These are phyloP conservation scores for Ailurus styani DNA, from an alignment of 2,113 vertebrate species.

Conservation along the genomic window DNA sequence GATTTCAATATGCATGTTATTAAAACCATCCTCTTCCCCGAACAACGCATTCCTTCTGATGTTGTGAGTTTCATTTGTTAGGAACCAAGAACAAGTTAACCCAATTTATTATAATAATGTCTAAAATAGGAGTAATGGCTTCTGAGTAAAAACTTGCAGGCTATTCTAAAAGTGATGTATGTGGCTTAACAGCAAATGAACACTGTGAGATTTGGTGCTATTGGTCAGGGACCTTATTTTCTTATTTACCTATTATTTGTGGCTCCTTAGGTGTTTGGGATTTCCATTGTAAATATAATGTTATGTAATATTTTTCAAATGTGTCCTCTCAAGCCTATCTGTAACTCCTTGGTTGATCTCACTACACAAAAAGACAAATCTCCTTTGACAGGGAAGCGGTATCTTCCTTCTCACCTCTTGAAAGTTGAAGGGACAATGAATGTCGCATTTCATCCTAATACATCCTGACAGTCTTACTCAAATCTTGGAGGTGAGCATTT, in stretches of 20 bases:
- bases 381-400: background rate
- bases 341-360: background rate
- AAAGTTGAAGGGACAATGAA: slow-evolving; percentile 27
- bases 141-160: background rate
- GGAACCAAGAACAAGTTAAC: background rate
- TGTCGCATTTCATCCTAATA: slow-evolving; percentile 38
- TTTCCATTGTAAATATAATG: background rate
- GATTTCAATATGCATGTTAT: background rate
- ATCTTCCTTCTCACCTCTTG: background rate
- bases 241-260: background rate
- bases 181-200: background rate
- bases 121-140: background rate
- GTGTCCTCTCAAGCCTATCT: background rate
- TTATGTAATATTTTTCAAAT: background rate
- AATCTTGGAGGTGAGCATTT: background rate
- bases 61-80: background rate
- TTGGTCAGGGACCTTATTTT: background rate
- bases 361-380: slow-evolving; percentile 1
- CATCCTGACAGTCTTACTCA: slow-evolving; percentile 37
- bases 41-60: background rate
- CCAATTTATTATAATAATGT: background rate
- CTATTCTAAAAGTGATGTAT: background rate
- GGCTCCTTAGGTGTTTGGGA: background rate
- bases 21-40: background rate
- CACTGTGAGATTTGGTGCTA: background rate